Percentiles rank a stretch among this genome's conserved stretches.
phyloP scores from a whole-genome alignment of 2,113 vertebrate genomes.

The Zosterops pallidus region DNA sequence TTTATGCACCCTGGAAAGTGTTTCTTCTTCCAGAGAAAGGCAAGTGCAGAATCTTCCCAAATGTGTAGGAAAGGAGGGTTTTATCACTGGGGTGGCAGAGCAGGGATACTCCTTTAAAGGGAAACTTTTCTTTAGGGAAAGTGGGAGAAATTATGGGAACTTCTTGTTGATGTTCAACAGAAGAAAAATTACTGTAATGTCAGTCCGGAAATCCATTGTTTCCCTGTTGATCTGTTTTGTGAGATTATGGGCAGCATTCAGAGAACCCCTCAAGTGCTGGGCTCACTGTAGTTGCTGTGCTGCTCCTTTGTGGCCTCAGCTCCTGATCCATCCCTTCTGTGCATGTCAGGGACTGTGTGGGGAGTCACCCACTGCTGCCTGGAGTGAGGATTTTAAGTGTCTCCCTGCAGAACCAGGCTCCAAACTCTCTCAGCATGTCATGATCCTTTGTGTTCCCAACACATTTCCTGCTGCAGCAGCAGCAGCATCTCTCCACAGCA shows the following conservation, averaged over 20 bases:
- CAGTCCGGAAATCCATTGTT: neutral
- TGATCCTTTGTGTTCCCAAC: neutral
- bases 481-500: neutral
- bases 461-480: neutral
- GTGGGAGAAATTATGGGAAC: neutral
- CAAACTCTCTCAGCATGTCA: fast-evolving
- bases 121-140: neutral
- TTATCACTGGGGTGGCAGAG: neutral
- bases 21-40: neutral
- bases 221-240: neutral
- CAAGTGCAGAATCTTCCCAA: neutral
- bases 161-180: neutral
- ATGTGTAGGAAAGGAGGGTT: neutral
- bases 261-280: neutral
- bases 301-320: neutral
- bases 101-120: too few relatives aligned
- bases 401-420: neutral
- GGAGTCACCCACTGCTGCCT: neutral
- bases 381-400: neutral
- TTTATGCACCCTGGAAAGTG: neutral
- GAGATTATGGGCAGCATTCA: neutral
- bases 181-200: fast-evolving
- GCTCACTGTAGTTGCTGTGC: fast-evolving
- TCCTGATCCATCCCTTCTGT: neutral
- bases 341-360: neutral